These are phyloP conservation scores for Rhadinocentrus ornatus DNA, from an alignment of 2,797 vertebrate species.

Conservation along the genomic window DNA sequence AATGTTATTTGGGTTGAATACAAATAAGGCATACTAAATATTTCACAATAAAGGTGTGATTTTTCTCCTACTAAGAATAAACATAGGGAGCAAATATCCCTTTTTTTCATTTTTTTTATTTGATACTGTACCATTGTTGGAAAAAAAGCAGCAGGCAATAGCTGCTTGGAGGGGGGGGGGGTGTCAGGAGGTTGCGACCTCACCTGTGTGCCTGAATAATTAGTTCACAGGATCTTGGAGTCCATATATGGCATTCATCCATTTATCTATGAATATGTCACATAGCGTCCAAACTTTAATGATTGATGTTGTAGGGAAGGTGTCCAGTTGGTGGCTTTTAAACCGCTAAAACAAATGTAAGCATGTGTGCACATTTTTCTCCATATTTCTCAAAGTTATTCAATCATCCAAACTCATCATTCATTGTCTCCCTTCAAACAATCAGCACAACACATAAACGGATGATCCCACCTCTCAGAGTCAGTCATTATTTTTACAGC, in stretches of 20 bases:
- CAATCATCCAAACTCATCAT: constrained; percentile 35
- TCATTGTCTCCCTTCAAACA: constrained; percentile 34
- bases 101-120: background rate
- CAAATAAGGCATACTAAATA: constrained; percentile 10
- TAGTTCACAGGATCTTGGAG: constrained; percentile 32
- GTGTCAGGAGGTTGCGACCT: constrained; percentile 61
- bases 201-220: constrained; percentile 49
- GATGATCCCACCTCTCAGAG: constrained; percentile 45
- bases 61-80: background rate
- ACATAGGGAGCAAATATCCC: background rate
- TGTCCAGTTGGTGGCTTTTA: constrained; percentile 18
- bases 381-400: constrained; percentile 30
- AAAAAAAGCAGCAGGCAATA: background rate
- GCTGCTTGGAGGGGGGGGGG: no score
- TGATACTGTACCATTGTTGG: background rate
- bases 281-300: constrained; percentile 32
- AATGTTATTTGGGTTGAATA: background rate
- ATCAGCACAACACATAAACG: constrained; percentile 34
- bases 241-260: constrained; percentile 35
- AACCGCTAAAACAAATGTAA: constrained; percentile 21
- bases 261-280: constrained; percentile 35
- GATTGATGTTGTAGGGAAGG: constrained; percentile 37
- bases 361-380: constrained; percentile 21
- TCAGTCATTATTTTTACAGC: constrained; percentile 62
- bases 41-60: background rate